These are phyloP conservation scores for Bombyx mori DNA, from an alignment of 1,140 invertebrate genomes.

Conservation along the genomic window DNA sequence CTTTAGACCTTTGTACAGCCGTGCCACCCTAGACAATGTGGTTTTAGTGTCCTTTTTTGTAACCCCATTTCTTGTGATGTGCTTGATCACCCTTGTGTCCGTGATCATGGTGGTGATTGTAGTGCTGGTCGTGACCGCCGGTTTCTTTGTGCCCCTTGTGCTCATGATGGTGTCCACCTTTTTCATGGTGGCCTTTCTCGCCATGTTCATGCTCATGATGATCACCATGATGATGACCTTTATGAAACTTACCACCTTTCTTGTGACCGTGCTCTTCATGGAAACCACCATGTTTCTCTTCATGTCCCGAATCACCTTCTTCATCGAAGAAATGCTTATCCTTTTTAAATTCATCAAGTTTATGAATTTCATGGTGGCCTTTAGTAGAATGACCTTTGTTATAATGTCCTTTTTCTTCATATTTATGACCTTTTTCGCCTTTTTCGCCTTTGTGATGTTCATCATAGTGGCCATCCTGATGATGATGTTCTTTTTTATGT, in stretches of 20 bases:
- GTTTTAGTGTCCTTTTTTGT: constrained; percentile 64
- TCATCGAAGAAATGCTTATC: constrained; percentile 80
- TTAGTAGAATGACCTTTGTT: constrained; percentile 85
- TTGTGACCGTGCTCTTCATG: constrained; percentile 79
- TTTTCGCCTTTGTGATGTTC: constrained; percentile 80
- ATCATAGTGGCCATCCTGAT: constrained; percentile 80
- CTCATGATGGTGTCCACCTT: constrained; percentile 71
- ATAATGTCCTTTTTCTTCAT: constrained; percentile 74
- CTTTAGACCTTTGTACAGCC: not conserved
- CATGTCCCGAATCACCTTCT: constrained; percentile 80
- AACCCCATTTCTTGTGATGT: constrained; percentile 70
- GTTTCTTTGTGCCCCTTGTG: constrained; percentile 67
- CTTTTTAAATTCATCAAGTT: constrained; percentile 78
- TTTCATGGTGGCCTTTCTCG: constrained; percentile 79
- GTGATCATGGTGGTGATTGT: constrained; percentile 75
- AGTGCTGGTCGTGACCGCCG: constrained; percentile 70
- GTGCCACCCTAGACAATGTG: not conserved
- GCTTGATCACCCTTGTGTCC: constrained; percentile 76
- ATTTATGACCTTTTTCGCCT: constrained; percentile 75
- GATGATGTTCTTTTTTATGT: constrained; percentile 81
- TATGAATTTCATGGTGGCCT: constrained; percentile 84
- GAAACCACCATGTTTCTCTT: constrained; percentile 76
- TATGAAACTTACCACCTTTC: constrained; percentile 78
- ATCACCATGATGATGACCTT: constrained; percentile 76
- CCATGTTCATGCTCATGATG: constrained; percentile 78